These are phyloP conservation scores for Nomada fucata DNA, from an alignment of 2,888 invertebrate genomes.

Conservation along the genomic window DNA sequence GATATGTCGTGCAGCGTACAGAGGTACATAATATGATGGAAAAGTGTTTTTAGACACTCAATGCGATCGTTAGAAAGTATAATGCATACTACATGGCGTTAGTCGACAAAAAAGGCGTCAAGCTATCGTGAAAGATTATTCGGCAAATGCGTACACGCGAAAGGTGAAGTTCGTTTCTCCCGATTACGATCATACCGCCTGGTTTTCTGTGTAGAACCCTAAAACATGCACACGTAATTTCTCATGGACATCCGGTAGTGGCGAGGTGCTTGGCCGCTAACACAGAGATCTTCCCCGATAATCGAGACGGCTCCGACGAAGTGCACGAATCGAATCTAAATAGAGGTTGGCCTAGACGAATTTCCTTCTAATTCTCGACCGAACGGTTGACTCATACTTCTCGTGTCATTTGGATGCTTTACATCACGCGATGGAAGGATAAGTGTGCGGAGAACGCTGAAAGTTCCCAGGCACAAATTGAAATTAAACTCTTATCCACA, in stretches of 20 bases:
- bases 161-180: slow-evolving; percentile 17
- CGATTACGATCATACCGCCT: slow-evolving; percentile 53
- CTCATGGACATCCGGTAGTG: slow-evolving; percentile 40
- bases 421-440: slow-evolving; percentile 1
- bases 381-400: neutral
- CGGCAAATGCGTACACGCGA: slow-evolving; percentile 35
- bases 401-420: slow-evolving; percentile 17
- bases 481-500: slow-evolving; percentile 2
- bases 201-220: slow-evolving; percentile 19
- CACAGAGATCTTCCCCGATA: slow-evolving; percentile 51
- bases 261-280: slow-evolving; percentile 26
- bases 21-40: neutral
- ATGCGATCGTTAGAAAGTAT: neutral
- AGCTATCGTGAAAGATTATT: slow-evolving; percentile 5
- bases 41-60: neutral
- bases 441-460: neutral
- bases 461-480: neutral
- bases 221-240: slow-evolving; percentile 56
- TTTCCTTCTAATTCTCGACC: slow-evolving; percentile 7
- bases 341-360: slow-evolving; percentile 30
- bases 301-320: slow-evolving; percentile 27
- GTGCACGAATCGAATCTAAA: slow-evolving; percentile 29
- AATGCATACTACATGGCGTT: no score
- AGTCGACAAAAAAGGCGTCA: neutral
- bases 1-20: neutral